Percentiles rank a stretch among this genome's conserved stretches.
These are phyloP conservation scores for Coendou prehensilis DNA, from an alignment of 2,797 vertebrate genomes.

Conservation along the genomic window DNA sequence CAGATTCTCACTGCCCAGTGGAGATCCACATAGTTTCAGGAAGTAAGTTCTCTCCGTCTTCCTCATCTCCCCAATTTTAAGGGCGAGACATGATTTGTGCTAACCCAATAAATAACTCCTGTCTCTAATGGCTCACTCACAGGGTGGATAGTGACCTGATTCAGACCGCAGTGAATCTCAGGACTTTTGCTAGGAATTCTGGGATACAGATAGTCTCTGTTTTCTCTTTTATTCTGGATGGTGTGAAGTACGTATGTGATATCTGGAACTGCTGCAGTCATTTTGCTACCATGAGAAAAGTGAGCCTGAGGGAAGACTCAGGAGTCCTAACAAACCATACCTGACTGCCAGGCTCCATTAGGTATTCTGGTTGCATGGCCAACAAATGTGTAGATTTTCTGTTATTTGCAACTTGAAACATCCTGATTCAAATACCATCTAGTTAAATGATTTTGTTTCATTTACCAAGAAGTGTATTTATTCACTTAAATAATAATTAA, in stretches of 20 bases:
- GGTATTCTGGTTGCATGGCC: not conserved
- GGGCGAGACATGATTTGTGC: not conserved
- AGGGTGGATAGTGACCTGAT: not conserved
- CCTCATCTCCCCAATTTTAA: not conserved
- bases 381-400: slow-evolving; percentile 25
- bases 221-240: not conserved
- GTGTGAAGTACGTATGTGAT: not conserved
- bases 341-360: not conserved
- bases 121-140: not conserved
- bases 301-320: not conserved
- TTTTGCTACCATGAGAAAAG: slow-evolving; percentile 18
- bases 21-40: not conserved
- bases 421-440: slow-evolving; percentile 23
- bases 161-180: slow-evolving; percentile 13
- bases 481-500: slow-evolving; percentile 32
- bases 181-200: slow-evolving; percentile 33
- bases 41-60: not conserved
- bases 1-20: not conserved
- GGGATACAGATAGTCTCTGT: not conserved
- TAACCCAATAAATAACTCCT: not conserved
- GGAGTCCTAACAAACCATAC: not conserved
- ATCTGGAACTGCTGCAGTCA: slow-evolving; percentile 27
- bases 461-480: not conserved
- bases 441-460: slow-evolving; percentile 20
- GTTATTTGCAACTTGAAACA: slow-evolving; percentile 31